Base-by-base conservation (phyloP, 1,140 invertebrate species). In the Lamellibrachia luymesi region DNA sequence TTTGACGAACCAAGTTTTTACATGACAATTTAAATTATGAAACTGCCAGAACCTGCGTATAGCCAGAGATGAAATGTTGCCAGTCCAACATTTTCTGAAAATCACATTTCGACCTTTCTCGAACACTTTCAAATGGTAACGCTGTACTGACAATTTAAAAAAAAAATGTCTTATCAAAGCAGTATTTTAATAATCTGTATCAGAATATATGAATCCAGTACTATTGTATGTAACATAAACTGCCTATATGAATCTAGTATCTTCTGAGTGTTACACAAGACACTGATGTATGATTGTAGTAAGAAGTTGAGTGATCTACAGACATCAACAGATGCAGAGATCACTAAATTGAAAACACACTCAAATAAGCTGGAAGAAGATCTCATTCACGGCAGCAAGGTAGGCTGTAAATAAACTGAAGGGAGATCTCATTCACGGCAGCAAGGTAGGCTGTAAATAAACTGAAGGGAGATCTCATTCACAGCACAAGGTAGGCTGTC, bases 311-410 rank as follows among this genome's bases (percentile, higher is more conserved):
- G 96, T 91, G 95, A 95, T 50, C 56, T 95, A 51, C 95, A 96
- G 90, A 92, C 93, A 64, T 94, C 94, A 17, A 95, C 95, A 93
- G 95, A 96, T 90, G 93, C 95, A 89, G 96, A 96, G 94, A 95
- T 96, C 90, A 95, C 95, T 91, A 95, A 96, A 92, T 95, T 96
- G 90, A 95, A 95, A 90, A 95, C 95, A 89, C 95, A 95, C 92
- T 95, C 95, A 49, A 94, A 56, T 91, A 96, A 95, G 93, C 94
- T 95, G 27, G 95, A 96, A 80, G 94, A 95, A 80, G 95, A 96
- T 89, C 92, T 95, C 50, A 95, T 95, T 38, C 95, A 93, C 93
- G 91, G 90, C 90, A 95, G 94, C 93, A 93, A 95, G 95, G 95
- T 95, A 94, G 38, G 92, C 64, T 17, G 64, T 17, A 0, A 80